Base-by-base conservation (phyloP, 2,888 invertebrate genomes). In the Cataglyphis altisquamis region DNA sequence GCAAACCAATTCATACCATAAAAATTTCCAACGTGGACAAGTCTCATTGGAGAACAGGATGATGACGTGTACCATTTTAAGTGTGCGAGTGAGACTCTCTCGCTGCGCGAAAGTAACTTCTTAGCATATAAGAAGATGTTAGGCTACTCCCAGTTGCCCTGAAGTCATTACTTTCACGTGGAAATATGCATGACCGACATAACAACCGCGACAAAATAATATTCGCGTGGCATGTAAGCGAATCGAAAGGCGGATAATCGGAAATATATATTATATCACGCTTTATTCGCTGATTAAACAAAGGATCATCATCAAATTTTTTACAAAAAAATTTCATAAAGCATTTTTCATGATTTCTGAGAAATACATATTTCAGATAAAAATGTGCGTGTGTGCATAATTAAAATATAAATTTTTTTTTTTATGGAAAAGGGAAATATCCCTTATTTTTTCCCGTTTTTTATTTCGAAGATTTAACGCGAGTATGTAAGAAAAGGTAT, bases 21-120 rank as follows among this genome's bases (percentile, higher is more conserved):
- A 60, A 55, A 67, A 41, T 67, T 36, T 80, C 72, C 78, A 80
- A 80, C 72, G 72, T 80, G 78, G 78, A 80, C 70, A 60, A 36
- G 21, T 10, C 41, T 78, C 29, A 70, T 78, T 70, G 70, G 72
- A 60, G 60, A 60, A 80, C 36, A 60, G 12, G 25, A 70, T 45
- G 72, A 70, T 78, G 78, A 78, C 60, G 68, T 45, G 32, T 70
- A 70, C 60, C 45, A 15, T 39, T 75, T 48, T 48, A 3, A 29
- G 41, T 45, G 15, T 55, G 36, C 55, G 21, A 72, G 10, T 45
- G 68, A 10, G 41, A 70, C 41, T 55, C n/a, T 68, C 70, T 68
- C 57, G 77, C 21, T 32, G 25, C 32, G 52, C 18, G 78, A 78
- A 78, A 78, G 77, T 68, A 60, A 57, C 77, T 78, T 57, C 41